Percentiles rank a stretch among this genome's conserved stretches.
These are phyloP conservation scores for Caenorhabditis doughertyi DNA, from an alignment of 2,888 invertebrate species.

Conservation along the genomic window DNA sequence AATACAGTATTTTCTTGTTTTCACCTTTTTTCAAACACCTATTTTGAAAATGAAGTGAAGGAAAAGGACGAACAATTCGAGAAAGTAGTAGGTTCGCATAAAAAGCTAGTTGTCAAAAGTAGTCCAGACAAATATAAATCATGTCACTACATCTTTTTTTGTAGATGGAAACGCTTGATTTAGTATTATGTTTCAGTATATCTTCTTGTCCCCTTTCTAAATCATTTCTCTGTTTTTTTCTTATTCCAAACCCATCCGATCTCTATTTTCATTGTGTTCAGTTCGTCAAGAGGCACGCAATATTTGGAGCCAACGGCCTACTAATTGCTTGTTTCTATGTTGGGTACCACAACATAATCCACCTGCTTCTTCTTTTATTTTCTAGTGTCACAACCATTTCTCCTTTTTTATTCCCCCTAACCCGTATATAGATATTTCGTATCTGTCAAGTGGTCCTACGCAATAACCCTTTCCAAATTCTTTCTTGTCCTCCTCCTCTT, in stretches of 20 bases:
- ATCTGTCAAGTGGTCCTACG: slow-evolving; percentile 17
- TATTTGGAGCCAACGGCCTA: slow-evolving; percentile 1
- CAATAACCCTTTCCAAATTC: neutral
- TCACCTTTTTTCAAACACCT: too few relatives aligned
- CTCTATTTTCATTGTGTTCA: slow-evolving; percentile 15
- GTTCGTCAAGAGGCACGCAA: slow-evolving; percentile 37
- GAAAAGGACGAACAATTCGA: too few relatives aligned
- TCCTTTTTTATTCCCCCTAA: neutral
- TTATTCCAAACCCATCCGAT: neutral
- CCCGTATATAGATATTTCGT: slow-evolving; percentile 6
- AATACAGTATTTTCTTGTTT: too few relatives aligned
- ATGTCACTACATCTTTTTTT: neutral
- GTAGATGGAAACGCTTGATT: neutral
- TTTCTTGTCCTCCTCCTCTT: neutral
- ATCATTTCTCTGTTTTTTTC: neutral
- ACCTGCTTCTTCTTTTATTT: slow-evolving; percentile 18
- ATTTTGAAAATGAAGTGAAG: too few relatives aligned
- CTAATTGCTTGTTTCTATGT: slow-evolving; percentile 44
- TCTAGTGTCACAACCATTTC: neutral
- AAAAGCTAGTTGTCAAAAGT: neutral
- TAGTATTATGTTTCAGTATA: neutral
- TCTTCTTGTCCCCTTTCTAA: neutral
- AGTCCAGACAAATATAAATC: neutral
- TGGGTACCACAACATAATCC: slow-evolving; percentile 18
- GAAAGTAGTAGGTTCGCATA: too few relatives aligned